Conservation (phyloP, 2,113 vertebrate species). For the Rhinichthys klamathensis region DNA sequence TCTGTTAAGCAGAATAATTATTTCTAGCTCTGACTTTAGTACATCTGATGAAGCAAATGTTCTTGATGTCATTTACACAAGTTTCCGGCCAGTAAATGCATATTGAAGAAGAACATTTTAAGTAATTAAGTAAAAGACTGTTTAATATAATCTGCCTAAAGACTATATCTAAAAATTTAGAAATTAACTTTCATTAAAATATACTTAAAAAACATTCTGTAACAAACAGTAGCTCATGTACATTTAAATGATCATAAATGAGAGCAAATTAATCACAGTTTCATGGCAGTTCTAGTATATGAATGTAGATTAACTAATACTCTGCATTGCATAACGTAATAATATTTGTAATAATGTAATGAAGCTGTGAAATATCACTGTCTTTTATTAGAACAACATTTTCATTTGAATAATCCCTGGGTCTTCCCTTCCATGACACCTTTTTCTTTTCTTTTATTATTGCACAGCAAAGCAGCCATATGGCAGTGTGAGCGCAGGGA, state of each 20-base stretch:
- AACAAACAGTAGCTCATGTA: not conserved
- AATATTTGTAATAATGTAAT: not conserved
- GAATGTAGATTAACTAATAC: not conserved
- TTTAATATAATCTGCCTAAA: no score
- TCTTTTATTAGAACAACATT: constrained; percentile 11
- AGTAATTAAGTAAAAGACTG: no score
- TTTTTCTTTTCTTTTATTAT: not conserved
- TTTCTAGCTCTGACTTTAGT: not conserved
- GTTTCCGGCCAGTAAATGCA: no score
- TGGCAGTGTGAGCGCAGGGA: constrained; percentile 52
- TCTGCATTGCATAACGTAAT: not conserved
- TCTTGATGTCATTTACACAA: not conserved
- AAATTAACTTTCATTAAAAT: no score
- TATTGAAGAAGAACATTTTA: no score
- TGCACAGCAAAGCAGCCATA: constrained; percentile 49
- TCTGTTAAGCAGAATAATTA: not conserved
- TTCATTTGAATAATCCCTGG: not conserved
- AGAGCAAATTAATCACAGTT: not conserved
- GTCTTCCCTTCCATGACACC: constrained; percentile 7
- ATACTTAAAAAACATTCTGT: no score
- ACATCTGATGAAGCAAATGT: not conserved
- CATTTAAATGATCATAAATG: not conserved
- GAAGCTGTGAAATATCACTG: not conserved
- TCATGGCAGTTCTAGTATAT: not conserved
- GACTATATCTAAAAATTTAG: no score